These are phyloP conservation scores for Blastomussa wellsi DNA, from an alignment of 92 coral and sea anemone species.

Conservation along the genomic window DNA sequence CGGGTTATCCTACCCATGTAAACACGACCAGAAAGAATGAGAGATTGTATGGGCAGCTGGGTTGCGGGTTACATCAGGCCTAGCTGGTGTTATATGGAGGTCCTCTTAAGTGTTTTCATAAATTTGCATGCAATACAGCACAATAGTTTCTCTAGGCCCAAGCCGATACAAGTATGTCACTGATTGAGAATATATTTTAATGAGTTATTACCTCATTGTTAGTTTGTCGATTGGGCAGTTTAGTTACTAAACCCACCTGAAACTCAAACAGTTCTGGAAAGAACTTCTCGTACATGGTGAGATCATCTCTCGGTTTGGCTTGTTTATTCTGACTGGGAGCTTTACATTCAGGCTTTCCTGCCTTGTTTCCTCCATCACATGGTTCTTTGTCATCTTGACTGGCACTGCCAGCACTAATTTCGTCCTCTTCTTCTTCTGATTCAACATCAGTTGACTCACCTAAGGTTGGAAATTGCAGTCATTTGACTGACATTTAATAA, in stretches of 20 bases:
- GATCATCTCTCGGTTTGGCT: constrained; percentile 71
- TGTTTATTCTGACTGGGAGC: constrained; percentile 33
- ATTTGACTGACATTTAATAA: not conserved
- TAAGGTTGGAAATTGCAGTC: not conserved
- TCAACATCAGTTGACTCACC: constrained; percentile 88
- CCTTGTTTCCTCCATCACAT: constrained; percentile 21
- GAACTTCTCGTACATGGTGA: constrained; percentile 83
- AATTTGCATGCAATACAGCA: no score
- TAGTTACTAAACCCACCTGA: constrained; percentile 53
- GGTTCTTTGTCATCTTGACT: constrained; percentile 40
- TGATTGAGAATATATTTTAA: no score
- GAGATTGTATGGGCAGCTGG: no score
- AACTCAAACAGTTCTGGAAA: constrained; percentile 80
- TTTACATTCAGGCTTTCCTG: constrained; percentile 34
- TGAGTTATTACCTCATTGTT: no score
- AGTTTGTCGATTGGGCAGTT: no score
- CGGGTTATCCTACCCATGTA: no score
- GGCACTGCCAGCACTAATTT: constrained; percentile 15
- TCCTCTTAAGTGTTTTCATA: no score
- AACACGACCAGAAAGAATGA: no score
- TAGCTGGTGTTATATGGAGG: no score
- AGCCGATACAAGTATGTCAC: no score
- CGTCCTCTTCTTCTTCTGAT: constrained; percentile 87
- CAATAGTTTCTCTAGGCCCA: no score
- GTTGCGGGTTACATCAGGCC: no score